Percentiles rank a stretch among this genome's conserved stretches.
Conservation (phyloP, 2,113 vertebrate species). For the Todiramphus saurophagus region DNA sequence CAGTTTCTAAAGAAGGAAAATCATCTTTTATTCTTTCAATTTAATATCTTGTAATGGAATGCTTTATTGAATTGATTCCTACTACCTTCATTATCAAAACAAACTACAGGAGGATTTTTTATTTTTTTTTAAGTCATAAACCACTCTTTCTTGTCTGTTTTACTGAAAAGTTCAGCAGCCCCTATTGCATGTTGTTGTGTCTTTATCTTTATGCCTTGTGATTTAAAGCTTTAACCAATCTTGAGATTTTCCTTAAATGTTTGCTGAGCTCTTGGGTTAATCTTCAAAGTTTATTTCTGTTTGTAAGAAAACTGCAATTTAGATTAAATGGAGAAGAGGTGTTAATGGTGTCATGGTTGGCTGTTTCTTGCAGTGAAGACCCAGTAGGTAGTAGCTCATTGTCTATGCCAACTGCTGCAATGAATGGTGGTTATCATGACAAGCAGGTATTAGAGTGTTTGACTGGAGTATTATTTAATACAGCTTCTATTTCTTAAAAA, state of each 20-base stretch:
- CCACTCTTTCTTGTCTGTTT: not conserved
- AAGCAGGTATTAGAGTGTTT: not conserved
- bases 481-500: not conserved
- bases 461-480: not conserved
- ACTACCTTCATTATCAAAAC: not conserved
- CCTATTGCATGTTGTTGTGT: not conserved
- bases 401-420: not conserved
- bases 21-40: not conserved
- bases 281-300: not conserved
- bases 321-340: not conserved
- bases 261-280: not conserved
- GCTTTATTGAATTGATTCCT: not conserved
- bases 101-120: not conserved
- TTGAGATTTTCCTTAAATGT: not conserved
- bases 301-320: not conserved
- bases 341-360: not conserved
- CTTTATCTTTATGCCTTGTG: not conserved
- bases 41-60: not conserved
- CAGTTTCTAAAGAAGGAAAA: not conserved
- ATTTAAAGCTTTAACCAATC: not conserved
- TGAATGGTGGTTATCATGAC: not conserved
- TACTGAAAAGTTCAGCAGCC: not conserved
- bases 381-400: not conserved
- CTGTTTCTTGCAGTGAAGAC: not conserved
- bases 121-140: not conserved